Percentiles rank a stretch among this genome's conserved stretches.
These are phyloP conservation scores for Peucedramus taeniatus DNA, from an alignment of 2,113 vertebrate genomes.

Conservation along the genomic window DNA sequence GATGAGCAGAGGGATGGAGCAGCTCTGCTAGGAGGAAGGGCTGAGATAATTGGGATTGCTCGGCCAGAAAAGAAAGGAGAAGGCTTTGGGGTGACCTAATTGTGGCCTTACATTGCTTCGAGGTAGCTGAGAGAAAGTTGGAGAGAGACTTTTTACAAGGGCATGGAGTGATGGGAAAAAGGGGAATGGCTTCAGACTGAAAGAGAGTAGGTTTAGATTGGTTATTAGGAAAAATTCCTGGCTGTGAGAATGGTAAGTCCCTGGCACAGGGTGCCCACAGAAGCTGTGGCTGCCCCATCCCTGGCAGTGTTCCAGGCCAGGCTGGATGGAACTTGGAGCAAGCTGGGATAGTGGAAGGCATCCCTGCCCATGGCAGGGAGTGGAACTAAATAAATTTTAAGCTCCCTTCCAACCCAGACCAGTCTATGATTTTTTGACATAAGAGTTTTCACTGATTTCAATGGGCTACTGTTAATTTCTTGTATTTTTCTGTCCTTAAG, in stretches of 20 bases:
- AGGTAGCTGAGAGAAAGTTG: not conserved
- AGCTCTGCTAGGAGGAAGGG: not conserved
- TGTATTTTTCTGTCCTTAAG: not conserved
- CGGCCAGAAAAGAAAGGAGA: not conserved
- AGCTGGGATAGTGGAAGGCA: not conserved
- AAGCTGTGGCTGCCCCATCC: not conserved
- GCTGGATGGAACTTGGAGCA: not conserved
- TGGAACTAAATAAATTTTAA: not conserved
- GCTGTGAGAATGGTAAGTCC: rapidly evolving
- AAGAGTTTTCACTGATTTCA: not conserved
- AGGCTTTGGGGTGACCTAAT: not conserved
- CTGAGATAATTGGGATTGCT: not conserved
- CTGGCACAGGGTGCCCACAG: not conserved
- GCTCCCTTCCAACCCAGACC: not conserved
- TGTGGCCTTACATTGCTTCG: not conserved
- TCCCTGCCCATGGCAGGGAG: not conserved
- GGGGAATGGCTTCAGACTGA: not conserved
- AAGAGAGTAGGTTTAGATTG: not conserved
- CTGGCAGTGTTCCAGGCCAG: not conserved
- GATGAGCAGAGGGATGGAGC: not conserved
- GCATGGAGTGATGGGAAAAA: not conserved
- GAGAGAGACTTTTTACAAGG: not conserved
- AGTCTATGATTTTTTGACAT: not conserved
- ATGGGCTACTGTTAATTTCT: not conserved
- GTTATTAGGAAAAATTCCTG: not conserved